Percentiles rank a stretch among this genome's conserved stretches.
These are phyloP conservation scores for Serranus cabrilla DNA, from an alignment of 2,797 vertebrate genomes.

Conservation along the genomic window DNA sequence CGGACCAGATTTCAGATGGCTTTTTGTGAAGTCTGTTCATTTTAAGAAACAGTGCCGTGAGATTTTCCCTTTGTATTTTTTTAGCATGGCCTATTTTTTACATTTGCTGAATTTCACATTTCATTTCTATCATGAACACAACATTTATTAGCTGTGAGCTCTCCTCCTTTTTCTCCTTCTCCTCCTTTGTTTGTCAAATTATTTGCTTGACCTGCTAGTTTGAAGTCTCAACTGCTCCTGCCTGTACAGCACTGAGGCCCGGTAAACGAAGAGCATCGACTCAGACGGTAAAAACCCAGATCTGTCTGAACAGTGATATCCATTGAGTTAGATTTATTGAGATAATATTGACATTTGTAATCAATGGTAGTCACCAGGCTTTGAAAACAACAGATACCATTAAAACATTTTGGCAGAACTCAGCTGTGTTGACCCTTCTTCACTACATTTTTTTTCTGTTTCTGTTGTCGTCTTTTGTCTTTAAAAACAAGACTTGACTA, in stretches of 20 bases:
- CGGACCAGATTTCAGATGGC: conserved; percentile 52
- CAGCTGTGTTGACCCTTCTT: conserved; percentile 65
- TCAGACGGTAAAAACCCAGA: conserved; percentile 49
- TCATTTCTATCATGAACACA: conserved; percentile 46
- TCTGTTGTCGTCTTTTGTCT: conserved; percentile 67
- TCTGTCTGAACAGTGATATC: conserved; percentile 49
- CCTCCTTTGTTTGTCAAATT: conserved; percentile 21
- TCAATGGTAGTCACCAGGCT: conserved; percentile 83
- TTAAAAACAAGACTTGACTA: conserved; percentile 66
- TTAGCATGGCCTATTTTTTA: conserved; percentile 55
- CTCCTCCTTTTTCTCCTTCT: neutral
- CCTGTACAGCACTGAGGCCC: conserved; percentile 4
- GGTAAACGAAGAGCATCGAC: conserved; percentile 37
- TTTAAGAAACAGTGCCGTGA: conserved; percentile 25
- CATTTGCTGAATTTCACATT: conserved; percentile 60
- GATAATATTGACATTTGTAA: conserved; percentile 89
- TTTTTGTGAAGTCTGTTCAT: conserved; percentile 54
- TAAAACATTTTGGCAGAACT: conserved; percentile 80
- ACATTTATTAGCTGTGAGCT: conserved; percentile 34
- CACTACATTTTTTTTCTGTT: conserved; percentile 62
- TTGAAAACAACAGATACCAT: conserved; percentile 84
- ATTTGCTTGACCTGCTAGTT: conserved; percentile 52
- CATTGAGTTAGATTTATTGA: conserved; percentile 87
- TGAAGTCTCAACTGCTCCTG: conserved; percentile 16
- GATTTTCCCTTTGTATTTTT: conserved; percentile 47